Evolutionary conservation across 2,888 invertebrate genomes (phyloP).

Genomic region (Lepidocyrtinus sp.): DNA sequence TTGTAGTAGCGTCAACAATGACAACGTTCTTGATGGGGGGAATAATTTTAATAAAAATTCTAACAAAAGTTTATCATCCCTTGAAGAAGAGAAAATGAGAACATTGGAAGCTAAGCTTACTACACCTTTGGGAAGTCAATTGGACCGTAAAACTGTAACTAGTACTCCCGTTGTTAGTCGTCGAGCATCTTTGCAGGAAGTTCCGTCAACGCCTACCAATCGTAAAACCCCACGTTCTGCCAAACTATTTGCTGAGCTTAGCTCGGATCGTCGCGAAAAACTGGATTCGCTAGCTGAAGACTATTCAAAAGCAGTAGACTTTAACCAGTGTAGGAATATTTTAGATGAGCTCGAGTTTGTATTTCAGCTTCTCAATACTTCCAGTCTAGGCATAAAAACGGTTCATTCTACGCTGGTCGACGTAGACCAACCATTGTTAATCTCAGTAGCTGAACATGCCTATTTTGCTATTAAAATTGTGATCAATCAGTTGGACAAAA

Average conservation of each 20-base stretch:
- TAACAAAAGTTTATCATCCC: background rate
- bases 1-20: too few relatives aligned
- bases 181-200: slow-evolving; percentile 22
- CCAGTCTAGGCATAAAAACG: slow-evolving; percentile 14
- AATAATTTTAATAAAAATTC: background rate
- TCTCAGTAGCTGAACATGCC: slow-evolving; percentile 47
- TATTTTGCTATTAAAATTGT: slow-evolving; percentile 66
- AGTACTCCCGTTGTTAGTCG: background rate
- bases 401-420: background rate
- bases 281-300: slow-evolving; percentile 52
- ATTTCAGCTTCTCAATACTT: slow-evolving; percentile 61
- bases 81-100: slow-evolving; percentile 33
- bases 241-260: slow-evolving; percentile 53
- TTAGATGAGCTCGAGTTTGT: slow-evolving; percentile 63
- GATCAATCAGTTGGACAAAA: slow-evolving; percentile 50
- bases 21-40: background rate
- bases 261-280: slow-evolving; percentile 37
- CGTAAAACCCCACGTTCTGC: slow-evolving; percentile 56
- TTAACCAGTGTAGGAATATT: slow-evolving; percentile 59
- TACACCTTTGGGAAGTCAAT: background rate
- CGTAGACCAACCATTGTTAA: slow-evolving; percentile 8
- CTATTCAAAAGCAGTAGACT: slow-evolving; percentile 59
- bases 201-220: slow-evolving; percentile 23
- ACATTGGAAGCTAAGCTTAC: slow-evolving; percentile 53
- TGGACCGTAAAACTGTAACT: background rate